These are phyloP conservation scores for Dusona sp. DNA, from an alignment of 2,888 invertebrate genomes.

Conservation along the genomic window DNA sequence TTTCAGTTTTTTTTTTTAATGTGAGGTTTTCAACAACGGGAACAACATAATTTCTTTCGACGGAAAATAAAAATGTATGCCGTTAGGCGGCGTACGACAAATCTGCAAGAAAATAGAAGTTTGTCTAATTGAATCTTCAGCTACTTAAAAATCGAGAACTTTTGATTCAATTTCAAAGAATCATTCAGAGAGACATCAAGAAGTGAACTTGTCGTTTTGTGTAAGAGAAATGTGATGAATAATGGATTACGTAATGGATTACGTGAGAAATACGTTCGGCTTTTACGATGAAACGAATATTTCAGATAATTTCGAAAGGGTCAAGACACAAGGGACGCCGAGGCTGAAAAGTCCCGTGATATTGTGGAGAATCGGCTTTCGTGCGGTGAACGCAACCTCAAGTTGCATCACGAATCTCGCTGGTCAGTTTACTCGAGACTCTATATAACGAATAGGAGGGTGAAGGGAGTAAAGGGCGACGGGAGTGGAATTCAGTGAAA, in stretches of 20 bases:
- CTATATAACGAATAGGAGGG: background rate
- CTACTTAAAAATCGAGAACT: background rate
- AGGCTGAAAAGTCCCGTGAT: conserved; percentile 1
- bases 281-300: background rate
- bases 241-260: too few species aligned
- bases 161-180: background rate
- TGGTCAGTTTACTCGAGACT: conserved; percentile 26
- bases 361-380: conserved; percentile 35
- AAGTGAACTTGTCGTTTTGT: background rate
- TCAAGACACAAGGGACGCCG: conserved; percentile 6
- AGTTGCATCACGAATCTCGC: conserved; percentile 42
- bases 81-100: too few species aligned
- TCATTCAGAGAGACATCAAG: background rate
- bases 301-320: background rate
- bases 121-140: background rate
- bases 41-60: too few species aligned
- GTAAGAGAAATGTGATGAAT: background rate
- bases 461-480: background rate
- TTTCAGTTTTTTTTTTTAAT: too few species aligned
- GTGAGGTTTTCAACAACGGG: too few species aligned
- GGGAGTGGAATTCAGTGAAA: background rate
- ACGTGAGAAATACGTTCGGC: too few species aligned
- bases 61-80: too few species aligned
- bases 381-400: conserved; percentile 32
- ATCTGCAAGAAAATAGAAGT: background rate